Evolutionary conservation across 2,888 invertebrate genomes (phyloP), one percentile per base, ranked within the genome.

Genomic region (Ophion ellenae): DNA sequence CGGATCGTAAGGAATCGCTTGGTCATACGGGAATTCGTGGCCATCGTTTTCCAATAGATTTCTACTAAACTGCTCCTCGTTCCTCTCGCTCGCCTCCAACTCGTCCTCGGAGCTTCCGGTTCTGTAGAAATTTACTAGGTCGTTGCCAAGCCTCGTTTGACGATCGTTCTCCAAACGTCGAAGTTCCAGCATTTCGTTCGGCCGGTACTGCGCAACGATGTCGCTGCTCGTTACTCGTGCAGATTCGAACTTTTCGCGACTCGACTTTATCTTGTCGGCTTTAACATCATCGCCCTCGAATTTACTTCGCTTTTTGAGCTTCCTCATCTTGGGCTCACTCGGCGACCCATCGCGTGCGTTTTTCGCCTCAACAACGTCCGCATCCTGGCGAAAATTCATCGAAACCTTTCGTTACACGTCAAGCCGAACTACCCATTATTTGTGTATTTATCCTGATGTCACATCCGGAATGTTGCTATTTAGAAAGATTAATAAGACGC

Each of bases 301-400:
- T 32, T 78, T 63, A 24, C 61, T 70, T 28, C 53, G 53, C 5
- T 80, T 81, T 11, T 36, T 2, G 2, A 57, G 7, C 17, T 81
- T 77, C 14, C 17, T 32, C 59, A 7, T 14, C 28, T 20, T 2
- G 0, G n/a, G 17, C 2, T 24, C 57, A 9, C 36, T 40, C 53
- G 11, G 4, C 45, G 40, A 7, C 17, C 45, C 80, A 24, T 24
- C 40, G 1, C 64, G 20, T 17, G 20, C 10, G 11, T 71, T 74
- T 24, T 61, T n/a, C 24, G 63, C 4, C 45, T 47, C 71, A 20
- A 17, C 66, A 4, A 47, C n/a, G 7, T 80, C 66, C 7, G 11
- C 64, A 11, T 61, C 20, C 79, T 83, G 70, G 11, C 53, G 17
- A 28, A 63, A 36, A 40, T 17, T 3, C 5, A 32, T 45, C 10